Evolutionary conservation across 2,113 vertebrate genomes (phyloP).

Genomic region (Orthonyx spaldingii): DNA sequence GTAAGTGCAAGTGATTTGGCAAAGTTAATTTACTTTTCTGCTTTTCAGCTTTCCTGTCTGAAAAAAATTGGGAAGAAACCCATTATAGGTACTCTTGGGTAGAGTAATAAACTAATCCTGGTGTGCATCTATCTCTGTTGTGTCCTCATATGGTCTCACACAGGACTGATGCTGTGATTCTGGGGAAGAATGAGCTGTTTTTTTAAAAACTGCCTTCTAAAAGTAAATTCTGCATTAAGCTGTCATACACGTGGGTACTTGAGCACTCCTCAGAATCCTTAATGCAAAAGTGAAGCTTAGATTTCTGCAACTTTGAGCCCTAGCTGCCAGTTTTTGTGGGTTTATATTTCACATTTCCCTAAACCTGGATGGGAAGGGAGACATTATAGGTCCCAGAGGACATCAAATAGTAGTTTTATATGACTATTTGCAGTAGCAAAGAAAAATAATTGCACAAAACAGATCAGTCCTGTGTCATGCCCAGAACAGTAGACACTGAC

Average conservation of each 20-base stretch:
- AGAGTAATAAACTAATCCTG: background rate
- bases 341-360: background rate
- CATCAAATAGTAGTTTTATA: background rate
- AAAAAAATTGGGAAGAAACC: background rate
- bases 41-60: background rate
- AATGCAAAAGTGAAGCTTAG: background rate
- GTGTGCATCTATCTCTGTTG: background rate
- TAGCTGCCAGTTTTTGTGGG: background rate
- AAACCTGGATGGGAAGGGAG: background rate
- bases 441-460: background rate
- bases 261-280: background rate
- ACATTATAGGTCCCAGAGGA: background rate
- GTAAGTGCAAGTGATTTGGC: background rate
- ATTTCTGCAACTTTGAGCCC: background rate
- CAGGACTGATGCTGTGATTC: background rate
- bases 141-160: background rate
- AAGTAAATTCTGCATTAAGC: background rate
- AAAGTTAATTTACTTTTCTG: background rate
- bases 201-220: background rate
- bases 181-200: background rate
- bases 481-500: background rate
- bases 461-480: background rate
- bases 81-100: background rate
- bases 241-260: background rate
- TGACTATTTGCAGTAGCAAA: background rate